These are phyloP conservation scores for Metacarcinus magister DNA, from an alignment of 2,888 invertebrate species.

Conservation along the genomic window DNA sequence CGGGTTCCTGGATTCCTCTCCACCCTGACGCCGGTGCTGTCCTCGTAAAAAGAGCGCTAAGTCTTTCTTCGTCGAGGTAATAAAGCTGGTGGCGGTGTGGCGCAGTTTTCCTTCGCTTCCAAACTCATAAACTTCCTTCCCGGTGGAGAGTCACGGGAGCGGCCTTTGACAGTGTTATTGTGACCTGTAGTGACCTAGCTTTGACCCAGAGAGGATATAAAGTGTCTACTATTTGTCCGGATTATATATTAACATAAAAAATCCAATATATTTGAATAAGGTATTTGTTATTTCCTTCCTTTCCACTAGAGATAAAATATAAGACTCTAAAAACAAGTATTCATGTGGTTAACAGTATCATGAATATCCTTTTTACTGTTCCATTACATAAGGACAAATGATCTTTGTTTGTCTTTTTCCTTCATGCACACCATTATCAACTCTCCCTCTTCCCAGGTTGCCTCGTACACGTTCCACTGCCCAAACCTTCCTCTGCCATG, in stretches of 20 bases:
- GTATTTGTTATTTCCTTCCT: not conserved
- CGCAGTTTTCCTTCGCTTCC: slow-evolving; percentile 40
- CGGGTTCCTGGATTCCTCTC: slow-evolving; percentile 38
- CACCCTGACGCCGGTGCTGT: not conserved
- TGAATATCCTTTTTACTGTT: not conserved
- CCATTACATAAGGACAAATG: not conserved
- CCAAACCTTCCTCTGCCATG: not conserved
- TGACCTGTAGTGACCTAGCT: not conserved
- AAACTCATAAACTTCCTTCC: slow-evolving; percentile 54
- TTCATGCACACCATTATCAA: not conserved
- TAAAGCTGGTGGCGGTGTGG: slow-evolving; percentile 59
- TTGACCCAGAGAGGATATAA: not conserved
- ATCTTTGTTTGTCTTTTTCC: not conserved
- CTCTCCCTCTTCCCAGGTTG: not conserved
- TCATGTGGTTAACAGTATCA: not conserved
- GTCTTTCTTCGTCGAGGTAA: slow-evolving; percentile 52
- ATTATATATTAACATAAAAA: no score
- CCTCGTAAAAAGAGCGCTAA: slow-evolving; percentile 56
- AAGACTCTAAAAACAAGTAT: not conserved
- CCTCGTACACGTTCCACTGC: slow-evolving; percentile 26
- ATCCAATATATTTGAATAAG: not conserved
- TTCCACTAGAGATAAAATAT: not conserved
- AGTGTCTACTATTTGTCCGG: no score
- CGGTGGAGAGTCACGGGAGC: not conserved
- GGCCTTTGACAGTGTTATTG: not conserved